Base-by-base conservation (phyloP, 2,888 invertebrate genomes). In the Octonoba sinensis region DNA sequence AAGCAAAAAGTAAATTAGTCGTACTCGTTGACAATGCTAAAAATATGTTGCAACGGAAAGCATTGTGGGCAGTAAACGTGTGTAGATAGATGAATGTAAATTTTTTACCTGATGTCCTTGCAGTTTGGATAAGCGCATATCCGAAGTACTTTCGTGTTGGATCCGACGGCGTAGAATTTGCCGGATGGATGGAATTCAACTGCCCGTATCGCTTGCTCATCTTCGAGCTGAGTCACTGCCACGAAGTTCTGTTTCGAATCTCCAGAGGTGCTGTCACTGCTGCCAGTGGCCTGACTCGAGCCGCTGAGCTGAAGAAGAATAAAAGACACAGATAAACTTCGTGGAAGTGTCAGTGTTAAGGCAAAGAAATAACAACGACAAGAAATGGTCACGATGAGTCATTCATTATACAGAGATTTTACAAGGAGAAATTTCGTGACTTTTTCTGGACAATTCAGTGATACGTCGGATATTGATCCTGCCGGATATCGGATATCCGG, bases 121-220 rank as follows among this genome's bases (percentile, higher is more conserved):
- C 95, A 91, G 88, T 96, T 94, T 13, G 99, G 99, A 89, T 98
- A 99, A 57, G 94, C 92, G 90, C 99, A 99, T 90, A 99, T 95
- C 88, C 98, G 92, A 76, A 99, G 92, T 0, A 96, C 97, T 89
- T 99, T 99, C 11, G 99, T 98, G 89, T 99, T 99, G 24, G 99
- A 98, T 15, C 99, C 99, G 84, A 99, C 95, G 3, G 97, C 98
- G 89, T 98, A 99, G 72, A 97, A 91, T 87, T 94, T 93, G 64
- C 99, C 99, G 86, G 93, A 93, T 0, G 99, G 99, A 89, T 99
- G 98, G 89, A 99, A 98, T 89, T 98, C 96, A 0, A 97, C 97
- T 87, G 99, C 97, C 27, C 99, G 92, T 71, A 99, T 95, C 0
- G 99, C 99, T 89, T 99, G 99, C 13, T 94, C 93, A 89, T 99